Percentiles rank a stretch among this genome's conserved stretches.
phyloP scores from a whole-genome alignment of 1,140 invertebrate genomes.

The Temnothorax longispinosus region DNA sequence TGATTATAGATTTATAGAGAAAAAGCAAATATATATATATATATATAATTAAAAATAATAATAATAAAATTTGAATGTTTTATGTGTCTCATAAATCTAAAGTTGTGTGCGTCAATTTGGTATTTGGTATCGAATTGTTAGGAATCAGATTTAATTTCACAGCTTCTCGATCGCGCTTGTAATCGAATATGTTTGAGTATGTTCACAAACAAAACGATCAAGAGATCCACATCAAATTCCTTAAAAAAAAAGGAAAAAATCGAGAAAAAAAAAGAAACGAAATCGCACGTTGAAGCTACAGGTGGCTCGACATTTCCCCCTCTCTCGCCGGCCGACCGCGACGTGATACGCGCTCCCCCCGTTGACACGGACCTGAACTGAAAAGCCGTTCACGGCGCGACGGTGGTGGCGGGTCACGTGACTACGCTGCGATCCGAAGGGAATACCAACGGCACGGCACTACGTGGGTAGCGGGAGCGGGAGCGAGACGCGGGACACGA shows the following conservation, averaged over 20 bases:
- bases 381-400: conserved; percentile 19
- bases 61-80: background rate
- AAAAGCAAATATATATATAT: background rate
- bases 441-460: conserved; percentile 52
- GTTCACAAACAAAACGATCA: background rate
- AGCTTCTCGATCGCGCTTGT: background rate
- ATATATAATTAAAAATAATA: background rate
- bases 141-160: background rate
- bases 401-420: conserved; percentile 68
- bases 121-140: background rate
- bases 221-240: background rate
- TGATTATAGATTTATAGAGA: background rate
- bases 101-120: background rate
- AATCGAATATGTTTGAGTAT: background rate
- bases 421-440: conserved; percentile 60
- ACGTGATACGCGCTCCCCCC: conserved; percentile 33
- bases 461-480: background rate
- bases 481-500: no score
- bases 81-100: background rate
- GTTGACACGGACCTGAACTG: conserved; percentile 68
- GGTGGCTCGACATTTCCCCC: conserved; percentile 59
- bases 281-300: conserved; percentile 72
- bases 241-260: background rate
- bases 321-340: background rate
- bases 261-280: background rate